phyloP scores from a whole-genome alignment of 2,797 vertebrate species.

The Dicrostonyx torquatus region DNA sequence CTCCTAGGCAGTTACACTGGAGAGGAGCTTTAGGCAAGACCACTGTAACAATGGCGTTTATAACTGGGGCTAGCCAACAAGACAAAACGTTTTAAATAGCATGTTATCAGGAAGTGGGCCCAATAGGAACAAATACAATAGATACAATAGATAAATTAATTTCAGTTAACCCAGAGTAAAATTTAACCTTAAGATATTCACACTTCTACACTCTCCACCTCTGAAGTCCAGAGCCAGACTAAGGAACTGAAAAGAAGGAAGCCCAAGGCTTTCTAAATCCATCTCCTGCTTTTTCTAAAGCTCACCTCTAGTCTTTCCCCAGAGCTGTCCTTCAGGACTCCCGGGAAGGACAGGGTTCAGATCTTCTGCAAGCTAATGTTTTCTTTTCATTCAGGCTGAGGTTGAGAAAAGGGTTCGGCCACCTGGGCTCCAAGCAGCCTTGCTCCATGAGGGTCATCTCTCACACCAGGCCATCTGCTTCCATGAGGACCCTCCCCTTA shows the following conservation, averaged over 20 bases:
- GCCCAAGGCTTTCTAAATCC: neutral
- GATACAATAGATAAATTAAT: neutral
- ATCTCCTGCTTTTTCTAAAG: neutral
- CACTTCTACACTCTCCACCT: neutral
- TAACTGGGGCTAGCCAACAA: neutral
- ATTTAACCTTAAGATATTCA: neutral
- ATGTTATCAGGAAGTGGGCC: neutral
- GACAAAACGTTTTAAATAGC: neutral
- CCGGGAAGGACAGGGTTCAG: slow-evolving; percentile 69
- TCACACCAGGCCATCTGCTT: neutral
- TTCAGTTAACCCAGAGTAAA: neutral
- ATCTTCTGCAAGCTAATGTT: slow-evolving; percentile 77
- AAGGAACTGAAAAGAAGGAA: neutral
- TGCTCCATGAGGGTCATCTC: neutral
- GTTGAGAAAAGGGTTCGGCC: slow-evolving; percentile 77
- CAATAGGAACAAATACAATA: neutral
- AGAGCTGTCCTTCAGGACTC: slow-evolving; percentile 64
- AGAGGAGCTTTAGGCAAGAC: neutral
- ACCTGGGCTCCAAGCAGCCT: neutral
- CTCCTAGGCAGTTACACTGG: neutral
- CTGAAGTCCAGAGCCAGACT: neutral
- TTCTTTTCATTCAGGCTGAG: slow-evolving; percentile 76
- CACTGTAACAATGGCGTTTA: neutral
- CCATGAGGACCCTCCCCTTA: too few relatives aligned
- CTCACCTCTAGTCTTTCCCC: slow-evolving; percentile 26